Base-by-base conservation (phyloP, 2,888 invertebrate genomes). In the Zelleria hepariella region DNA sequence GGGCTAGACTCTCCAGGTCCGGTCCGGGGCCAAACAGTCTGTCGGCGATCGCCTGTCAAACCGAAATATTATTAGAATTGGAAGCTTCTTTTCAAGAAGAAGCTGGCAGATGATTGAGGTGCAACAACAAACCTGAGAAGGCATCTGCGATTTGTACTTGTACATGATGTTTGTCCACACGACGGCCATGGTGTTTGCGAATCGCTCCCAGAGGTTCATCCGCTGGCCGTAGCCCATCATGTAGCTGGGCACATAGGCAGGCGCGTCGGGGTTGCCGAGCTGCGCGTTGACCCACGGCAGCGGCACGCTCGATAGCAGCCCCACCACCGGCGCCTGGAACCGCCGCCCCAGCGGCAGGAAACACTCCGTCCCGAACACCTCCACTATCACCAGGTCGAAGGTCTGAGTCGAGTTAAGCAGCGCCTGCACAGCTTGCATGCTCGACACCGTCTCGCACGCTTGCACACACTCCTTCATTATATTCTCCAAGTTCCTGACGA, bases 361-460 rank as follows among this genome's bases (percentile, higher is more conserved):
- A 62, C 91, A 91, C 65, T 91, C 91, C 20, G 89, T 86, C 6
- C 89, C 90, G 63, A 91, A 92, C 4, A 91, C 82, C 73, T 88
- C 88, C 1, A 87, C 80, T 57, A 89, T 84, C 5, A 89, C 73
- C 64, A 89, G 64, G 60, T 89, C 89, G 63, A 79, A 89, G 0
- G 68, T 69, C 20, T 73, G 69, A 5, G 82, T 71, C 1, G 86
- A 82, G 64, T 84, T 81, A 0, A 88, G 69, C 10, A 89, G 67
- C 0, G 78, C 75, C 62, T 73, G 78, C 0, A 89, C 78, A 23
- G 80, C 75, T 4, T 85, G 82, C 58, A 82, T 72, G 61, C 74
- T 74, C 1, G 88, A 80, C 2, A 88, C 84, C 2, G 73, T 78
- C 18, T 86, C 83, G 65, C 89, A 89, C 0, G 89, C 80, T 27